Base-by-base conservation (phyloP, 2,797 vertebrate genomes). In the Silurus aristotelis region DNA sequence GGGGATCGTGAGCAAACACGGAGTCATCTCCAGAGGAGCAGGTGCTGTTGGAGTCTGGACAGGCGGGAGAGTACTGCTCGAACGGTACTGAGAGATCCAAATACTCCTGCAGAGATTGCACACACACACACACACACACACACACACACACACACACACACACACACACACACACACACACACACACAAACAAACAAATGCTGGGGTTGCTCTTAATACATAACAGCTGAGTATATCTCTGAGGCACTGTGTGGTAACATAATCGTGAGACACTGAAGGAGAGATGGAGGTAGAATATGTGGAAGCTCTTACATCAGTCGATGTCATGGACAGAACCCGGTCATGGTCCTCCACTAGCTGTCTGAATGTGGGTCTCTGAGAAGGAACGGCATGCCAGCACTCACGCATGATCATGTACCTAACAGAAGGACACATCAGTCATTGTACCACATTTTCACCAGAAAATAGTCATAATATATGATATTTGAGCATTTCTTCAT, bases 361-460 rank as follows among this genome's bases (percentile, higher is more conserved):
- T 90, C 97, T 97, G 95, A 99, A 99, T 79, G 98, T 99, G 22
- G 98, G 98, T 48, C 98, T 94, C 93, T 99, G 98, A 0, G 97
- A 98, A 0, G 98, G 98, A 71, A 97, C 95, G 0, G 98, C 98
- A 0, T 99, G 98, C 98, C 98, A 99, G 89, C 98, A 99, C 91
- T 99, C 98, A 68, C 97, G 94, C 98, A 99, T 99, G 92, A 99
- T 97, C 97, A 98, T 98, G 92, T 99, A 99, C 93, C 98, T 99
- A 93, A 77, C 56, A 77, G 64, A 48, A 86, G 0, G 15, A 80
- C 66, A 83, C 3, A 25, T 12, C 38, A 61, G 79, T 43, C n/a
- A 55, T 13, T 15, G 38, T 25, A 48, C 38, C 61, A 60, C 9
- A 48, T 73, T 72, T 31, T 60, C 22, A 22, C 6, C 9, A 46